Base-by-base conservation (phyloP, 2,888 invertebrate species). In the Pteria penguin region DNA sequence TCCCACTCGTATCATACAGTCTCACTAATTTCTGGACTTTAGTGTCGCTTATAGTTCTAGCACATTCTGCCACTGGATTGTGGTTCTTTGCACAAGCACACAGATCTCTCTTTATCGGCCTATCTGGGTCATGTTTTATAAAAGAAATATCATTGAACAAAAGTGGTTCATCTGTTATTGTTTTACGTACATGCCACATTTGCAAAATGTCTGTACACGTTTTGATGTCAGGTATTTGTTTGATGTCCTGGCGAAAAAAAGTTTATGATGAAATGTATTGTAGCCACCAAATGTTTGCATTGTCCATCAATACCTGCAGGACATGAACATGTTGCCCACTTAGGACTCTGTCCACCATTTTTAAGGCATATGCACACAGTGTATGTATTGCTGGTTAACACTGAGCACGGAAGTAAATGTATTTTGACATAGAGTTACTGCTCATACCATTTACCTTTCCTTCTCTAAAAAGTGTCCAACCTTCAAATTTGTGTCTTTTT, bases 151-250 rank as follows among this genome's bases (percentile, higher is more conserved):
- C 32, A 62, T 52, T 36, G n/a, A 66, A 66, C n/a, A 77, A 52
- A n/a, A 77, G 73, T 18, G 65, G 66, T 29, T 70, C 73, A n/a
- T 77, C 69, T 11, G 73, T 36, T 0, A 72, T 4, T 57, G 76
- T 71, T 33, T 76, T 72, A 1, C 63, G 32, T 4, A 76, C 71
- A 71, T 71, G 76, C 76, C 76, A 76, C 33, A 52, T 76, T 70
- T 70, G 62, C 68, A 69, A 27, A 68, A 55, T 72, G 33, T 74
- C 70, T 22, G 77, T 73, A 27, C 73, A 73, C 1, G 77, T 77
- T 31, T 74, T 57, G 0, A 70, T 26, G 31, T 77, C 73, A 24
- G 73, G 70, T 24, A 77, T 77, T 26, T 26, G 63, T 69, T 29
- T 33, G 29, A 14, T 73, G 18, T 11, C 29, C 73, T 36, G 73